phyloP scores from a whole-genome alignment of 2,797 vertebrate species.

The Ceryle rudis region DNA sequence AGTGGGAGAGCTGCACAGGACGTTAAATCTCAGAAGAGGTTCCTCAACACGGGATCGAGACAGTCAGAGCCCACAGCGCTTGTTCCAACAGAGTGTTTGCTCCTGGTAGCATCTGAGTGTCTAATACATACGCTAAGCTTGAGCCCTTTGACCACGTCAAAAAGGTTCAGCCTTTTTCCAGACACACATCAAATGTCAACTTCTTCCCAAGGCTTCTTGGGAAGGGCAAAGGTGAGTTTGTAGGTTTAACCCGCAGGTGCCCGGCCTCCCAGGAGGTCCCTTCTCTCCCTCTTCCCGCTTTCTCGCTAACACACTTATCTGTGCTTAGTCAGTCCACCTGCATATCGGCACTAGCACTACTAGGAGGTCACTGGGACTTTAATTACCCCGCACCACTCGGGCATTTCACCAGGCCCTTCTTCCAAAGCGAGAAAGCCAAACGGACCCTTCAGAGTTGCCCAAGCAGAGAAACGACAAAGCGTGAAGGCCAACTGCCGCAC shows the following conservation, averaged over 20 bases:
- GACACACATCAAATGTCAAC: background rate
- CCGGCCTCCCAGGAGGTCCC: background rate
- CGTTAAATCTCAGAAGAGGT: fast-evolving
- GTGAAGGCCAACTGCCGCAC: fast-evolving
- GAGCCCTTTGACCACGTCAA: background rate
- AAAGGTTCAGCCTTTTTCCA: background rate
- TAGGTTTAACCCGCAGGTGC: background rate
- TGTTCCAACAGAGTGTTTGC: background rate
- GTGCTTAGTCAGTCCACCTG: background rate
- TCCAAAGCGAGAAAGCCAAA: background rate
- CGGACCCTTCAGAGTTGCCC: background rate
- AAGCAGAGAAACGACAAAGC: background rate
- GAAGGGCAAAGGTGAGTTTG: background rate
- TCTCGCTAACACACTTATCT: background rate
- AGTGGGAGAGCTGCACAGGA: background rate
- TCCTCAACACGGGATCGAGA: background rate
- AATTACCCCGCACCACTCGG: background rate
- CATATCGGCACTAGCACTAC: background rate
- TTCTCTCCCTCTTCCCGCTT: background rate
- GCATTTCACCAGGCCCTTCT: background rate
- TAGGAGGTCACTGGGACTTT: background rate
- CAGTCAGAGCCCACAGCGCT: background rate
- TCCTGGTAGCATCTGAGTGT: background rate
- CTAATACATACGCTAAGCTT: background rate
- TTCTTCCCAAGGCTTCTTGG: fast-evolving